These are phyloP conservation scores for Lymantria monacha DNA, from an alignment of 2,888 invertebrate species.

Conservation along the genomic window DNA sequence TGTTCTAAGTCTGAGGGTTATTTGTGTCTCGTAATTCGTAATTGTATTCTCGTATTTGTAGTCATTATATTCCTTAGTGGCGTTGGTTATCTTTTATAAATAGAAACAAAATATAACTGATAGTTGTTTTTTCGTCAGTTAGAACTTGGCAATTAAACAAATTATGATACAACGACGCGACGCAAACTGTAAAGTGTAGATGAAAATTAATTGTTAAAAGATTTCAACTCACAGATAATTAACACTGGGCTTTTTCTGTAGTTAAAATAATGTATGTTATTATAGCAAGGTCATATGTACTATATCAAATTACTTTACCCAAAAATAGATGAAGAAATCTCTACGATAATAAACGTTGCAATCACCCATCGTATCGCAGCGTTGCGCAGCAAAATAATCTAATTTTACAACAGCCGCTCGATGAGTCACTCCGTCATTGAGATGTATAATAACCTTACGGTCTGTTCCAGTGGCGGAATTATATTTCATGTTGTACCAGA, in stretches of 20 bases:
- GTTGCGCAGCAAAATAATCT: conserved; percentile 48
- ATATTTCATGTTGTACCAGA: no score
- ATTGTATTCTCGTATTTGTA: no score
- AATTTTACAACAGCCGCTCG: conserved; percentile 53
- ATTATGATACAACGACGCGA: no score
- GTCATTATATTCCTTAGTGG: no score
- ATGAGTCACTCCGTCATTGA: conserved; percentile 65
- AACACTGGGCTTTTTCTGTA: background rate
- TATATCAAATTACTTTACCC: conserved; percentile 22
- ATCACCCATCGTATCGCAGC: conserved; percentile 27
- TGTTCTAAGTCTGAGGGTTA: no score
- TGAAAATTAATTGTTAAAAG: conserved; percentile 4
- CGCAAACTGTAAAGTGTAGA: background rate
- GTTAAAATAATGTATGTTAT: background rate
- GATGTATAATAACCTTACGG: conserved; percentile 40
- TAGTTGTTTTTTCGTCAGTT: no score
- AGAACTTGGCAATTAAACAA: no score
- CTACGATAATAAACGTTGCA: conserved; percentile 35
- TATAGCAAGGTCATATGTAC: conserved; percentile 10
- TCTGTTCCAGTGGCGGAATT: no score
- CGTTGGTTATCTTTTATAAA: no score
- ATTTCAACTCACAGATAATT: conserved; percentile 3
- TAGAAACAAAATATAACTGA: no score
- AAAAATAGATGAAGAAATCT: conserved; percentile 24
- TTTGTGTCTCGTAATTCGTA: no score